Evolutionary conservation across 2,888 invertebrate genomes (phyloP).

Genomic region (Embidobia sp.): DNA sequence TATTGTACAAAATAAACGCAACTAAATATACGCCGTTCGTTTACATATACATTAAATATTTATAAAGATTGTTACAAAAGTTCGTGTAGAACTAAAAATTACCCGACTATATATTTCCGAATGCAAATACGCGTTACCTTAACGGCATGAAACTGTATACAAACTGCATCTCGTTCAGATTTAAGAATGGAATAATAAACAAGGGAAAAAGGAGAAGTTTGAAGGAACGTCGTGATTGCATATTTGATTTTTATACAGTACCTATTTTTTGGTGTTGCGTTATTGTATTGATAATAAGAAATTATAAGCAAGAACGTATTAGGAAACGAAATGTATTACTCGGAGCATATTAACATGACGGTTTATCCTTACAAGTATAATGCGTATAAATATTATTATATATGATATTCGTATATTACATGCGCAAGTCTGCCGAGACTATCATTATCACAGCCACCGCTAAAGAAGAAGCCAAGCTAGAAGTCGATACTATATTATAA

Average conservation of each 20-base stretch:
- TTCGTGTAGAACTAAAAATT: constrained; percentile 47
- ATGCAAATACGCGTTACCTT: constrained; percentile 59
- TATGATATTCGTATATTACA: constrained; percentile 46
- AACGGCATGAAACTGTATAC: constrained; percentile 50
- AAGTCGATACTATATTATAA: constrained; percentile 55
- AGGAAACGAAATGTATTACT: too few relatives aligned
- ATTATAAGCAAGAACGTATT: too few relatives aligned
- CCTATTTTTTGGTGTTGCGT: too few relatives aligned
- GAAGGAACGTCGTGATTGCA: constrained; percentile 60
- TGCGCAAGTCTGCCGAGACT: constrained; percentile 38
- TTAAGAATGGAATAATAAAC: constrained; percentile 63
- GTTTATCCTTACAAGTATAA: constrained; percentile 38
- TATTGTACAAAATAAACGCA: constrained; percentile 24
- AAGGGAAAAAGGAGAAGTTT: constrained; percentile 45
- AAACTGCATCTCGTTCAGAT: constrained; percentile 59
- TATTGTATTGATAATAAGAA: too few relatives aligned
- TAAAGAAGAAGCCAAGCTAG: constrained; percentile 42
- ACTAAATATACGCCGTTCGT: constrained; percentile 3
- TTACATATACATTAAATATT: constrained; percentile 43
- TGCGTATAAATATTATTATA: constrained; percentile 51
- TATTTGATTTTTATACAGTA: constrained; percentile 62
- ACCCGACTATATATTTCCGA: constrained; percentile 46
- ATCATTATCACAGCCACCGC: constrained; percentile 58
- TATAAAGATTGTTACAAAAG: constrained; percentile 47
- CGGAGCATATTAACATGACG: constrained; percentile 50